phyloP scores from a whole-genome alignment of 92 coral and sea anemone species.

The Parazoanthus atlanticus region DNA sequence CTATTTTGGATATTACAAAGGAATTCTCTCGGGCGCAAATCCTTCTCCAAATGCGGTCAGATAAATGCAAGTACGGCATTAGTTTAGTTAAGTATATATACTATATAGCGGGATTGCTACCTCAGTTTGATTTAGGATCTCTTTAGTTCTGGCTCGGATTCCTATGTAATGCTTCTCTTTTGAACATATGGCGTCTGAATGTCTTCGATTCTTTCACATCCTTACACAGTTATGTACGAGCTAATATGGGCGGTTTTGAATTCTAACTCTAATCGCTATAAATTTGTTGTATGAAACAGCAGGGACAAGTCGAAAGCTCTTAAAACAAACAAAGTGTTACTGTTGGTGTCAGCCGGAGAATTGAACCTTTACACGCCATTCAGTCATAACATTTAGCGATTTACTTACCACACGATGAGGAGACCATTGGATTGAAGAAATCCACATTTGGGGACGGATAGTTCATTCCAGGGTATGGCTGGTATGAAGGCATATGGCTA shows the following conservation, averaged over 20 bases:
- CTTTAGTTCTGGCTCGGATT: not conserved
- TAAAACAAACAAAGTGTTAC: constrained; percentile 7
- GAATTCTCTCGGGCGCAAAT: constrained; percentile 8
- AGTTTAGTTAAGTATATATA: not conserved
- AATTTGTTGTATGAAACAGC: not conserved
- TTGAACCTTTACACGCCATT: not conserved
- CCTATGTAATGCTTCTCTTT: not conserved
- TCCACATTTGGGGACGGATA: constrained; percentile 86
- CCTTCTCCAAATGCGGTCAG: constrained; percentile 27
- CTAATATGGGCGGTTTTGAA: not conserved
- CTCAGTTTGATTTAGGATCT: not conserved
- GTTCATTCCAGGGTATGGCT: constrained; percentile 67
- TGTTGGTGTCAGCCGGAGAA: not conserved
- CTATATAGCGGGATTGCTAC: not conserved
- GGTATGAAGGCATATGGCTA: constrained; percentile 82
- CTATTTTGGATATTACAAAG: constrained; percentile 1
- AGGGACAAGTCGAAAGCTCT: not conserved
- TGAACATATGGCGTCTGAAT: constrained; percentile 39
- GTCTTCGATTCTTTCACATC: constrained; percentile 13
- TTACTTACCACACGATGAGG: constrained; percentile 87
- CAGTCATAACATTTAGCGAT: not conserved
- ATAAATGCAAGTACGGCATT: not conserved
- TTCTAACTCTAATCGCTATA: not conserved
- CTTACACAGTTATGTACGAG: not conserved
- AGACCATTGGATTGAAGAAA: constrained; percentile 84